Evolutionary conservation across 2,797 vertebrate genomes (phyloP).

Genomic region (Danio aesculapii): DNA sequence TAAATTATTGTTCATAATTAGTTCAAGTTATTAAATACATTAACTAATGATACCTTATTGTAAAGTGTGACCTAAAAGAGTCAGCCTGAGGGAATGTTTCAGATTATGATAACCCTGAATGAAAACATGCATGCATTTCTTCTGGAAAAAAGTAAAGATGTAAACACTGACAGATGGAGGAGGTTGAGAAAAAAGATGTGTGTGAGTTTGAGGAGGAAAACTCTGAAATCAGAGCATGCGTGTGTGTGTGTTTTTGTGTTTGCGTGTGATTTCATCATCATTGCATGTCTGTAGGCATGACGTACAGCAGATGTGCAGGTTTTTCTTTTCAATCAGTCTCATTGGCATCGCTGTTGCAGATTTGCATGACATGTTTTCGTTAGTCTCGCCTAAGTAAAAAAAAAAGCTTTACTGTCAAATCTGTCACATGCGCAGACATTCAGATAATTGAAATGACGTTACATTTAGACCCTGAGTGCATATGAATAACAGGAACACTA

Average conservation of each 20-base stretch:
- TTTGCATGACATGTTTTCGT: too few relatives aligned
- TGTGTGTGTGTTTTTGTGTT: background rate
- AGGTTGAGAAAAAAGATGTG: constrained; percentile 32
- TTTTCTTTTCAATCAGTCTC: background rate
- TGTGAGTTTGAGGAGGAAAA: constrained; percentile 42
- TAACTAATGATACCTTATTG: too few relatives aligned
- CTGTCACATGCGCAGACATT: too few relatives aligned
- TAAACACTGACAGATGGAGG: constrained; percentile 48
- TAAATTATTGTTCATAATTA: too few relatives aligned
- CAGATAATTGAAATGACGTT: too few relatives aligned
- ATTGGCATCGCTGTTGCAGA: background rate
- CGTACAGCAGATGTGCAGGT: constrained; percentile 45
- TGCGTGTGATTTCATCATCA: constrained; percentile 25
- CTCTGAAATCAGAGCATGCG: constrained; percentile 43
- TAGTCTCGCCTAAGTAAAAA: too few relatives aligned
- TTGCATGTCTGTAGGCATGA: constrained; percentile 25
- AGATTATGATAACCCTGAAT: constrained; percentile 10
- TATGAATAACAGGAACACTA: too few relatives aligned
- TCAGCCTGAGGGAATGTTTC: too few relatives aligned
- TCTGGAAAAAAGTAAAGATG: constrained; percentile 31
- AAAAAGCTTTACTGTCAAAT: too few relatives aligned
- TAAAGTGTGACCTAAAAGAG: too few relatives aligned
- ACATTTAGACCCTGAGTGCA: too few relatives aligned
- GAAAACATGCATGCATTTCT: constrained; percentile 17
- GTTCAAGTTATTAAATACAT: too few relatives aligned